Conservation (phyloP, 2,888 invertebrate species). For the Pocota personata region DNA sequence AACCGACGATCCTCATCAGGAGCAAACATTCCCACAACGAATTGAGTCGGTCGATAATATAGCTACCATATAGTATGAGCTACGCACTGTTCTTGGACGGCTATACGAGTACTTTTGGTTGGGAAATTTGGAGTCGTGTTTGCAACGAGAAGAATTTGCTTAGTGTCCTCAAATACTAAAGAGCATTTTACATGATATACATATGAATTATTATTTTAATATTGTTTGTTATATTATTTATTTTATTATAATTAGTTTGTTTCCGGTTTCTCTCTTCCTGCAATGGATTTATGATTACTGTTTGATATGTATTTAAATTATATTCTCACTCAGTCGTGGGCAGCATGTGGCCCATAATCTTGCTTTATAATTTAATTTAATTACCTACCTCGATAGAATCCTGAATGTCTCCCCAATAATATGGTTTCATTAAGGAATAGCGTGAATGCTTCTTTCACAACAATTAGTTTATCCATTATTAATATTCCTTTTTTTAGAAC, state of each 20-base stretch:
- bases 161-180: conserved; percentile 69
- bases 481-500: no score
- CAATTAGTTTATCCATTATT: no score
- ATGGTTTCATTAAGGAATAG: conserved; percentile 50
- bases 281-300: conserved; percentile 23
- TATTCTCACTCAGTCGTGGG: conserved; percentile 38
- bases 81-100: conserved; percentile 80
- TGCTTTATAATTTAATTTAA: conserved; percentile 47
- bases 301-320: conserved; percentile 31
- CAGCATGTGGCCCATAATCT: conserved; percentile 40
- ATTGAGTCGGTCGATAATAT: conserved; percentile 82
- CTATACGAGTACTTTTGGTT: conserved; percentile 81
- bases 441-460: no score
- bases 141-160: conserved; percentile 80
- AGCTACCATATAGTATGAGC: conserved; percentile 82
- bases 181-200: conserved; percentile 73
- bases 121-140: conserved; percentile 79
- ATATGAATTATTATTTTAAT: conserved; percentile 68
- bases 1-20: conserved; percentile 25
- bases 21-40: conserved; percentile 74
- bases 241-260: conserved; percentile 12
- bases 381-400: conserved; percentile 11
- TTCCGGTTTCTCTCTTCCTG: conserved; percentile 16
- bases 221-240: conserved; percentile 29
- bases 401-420: conserved; percentile 60